phyloP scores from a whole-genome alignment of 2,888 invertebrate genomes.

The Tineola bisselliella region DNA sequence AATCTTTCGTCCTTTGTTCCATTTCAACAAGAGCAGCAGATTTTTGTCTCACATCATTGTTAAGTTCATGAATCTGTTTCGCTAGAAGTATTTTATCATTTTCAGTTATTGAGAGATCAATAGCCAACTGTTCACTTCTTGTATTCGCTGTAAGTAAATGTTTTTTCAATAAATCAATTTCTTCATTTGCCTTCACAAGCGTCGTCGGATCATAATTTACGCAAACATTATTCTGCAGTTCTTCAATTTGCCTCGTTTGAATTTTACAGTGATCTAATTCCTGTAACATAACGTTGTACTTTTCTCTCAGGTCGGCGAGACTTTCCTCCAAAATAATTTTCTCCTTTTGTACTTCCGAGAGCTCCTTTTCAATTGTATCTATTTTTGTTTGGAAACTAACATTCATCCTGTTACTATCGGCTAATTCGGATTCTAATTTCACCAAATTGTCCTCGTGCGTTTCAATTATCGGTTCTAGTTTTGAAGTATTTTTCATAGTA shows the following conservation, averaged over 20 bases:
- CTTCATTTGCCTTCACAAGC: constrained; percentile 31
- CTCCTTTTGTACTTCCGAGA: constrained; percentile 49
- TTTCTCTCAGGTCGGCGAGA: constrained; percentile 60
- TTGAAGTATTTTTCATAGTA: constrained; percentile 70
- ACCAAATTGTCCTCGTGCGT: constrained; percentile 75
- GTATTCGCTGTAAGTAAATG: constrained; percentile 40
- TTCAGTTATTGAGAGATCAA: constrained; percentile 60
- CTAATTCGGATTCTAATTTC: constrained; percentile 72
- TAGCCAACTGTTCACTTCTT: constrained; percentile 58
- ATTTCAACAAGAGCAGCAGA: constrained; percentile 30
- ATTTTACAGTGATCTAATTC: constrained; percentile 50
- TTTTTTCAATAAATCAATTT: constrained; percentile 51
- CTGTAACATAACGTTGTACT: constrained; percentile 60
- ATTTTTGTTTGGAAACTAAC: constrained; percentile 70
- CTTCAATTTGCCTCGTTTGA: constrained; percentile 55
- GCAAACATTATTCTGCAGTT: constrained; percentile 45
- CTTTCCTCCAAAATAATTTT: constrained; percentile 59
- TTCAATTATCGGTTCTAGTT: constrained; percentile 76
- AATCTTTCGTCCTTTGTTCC: constrained; percentile 37
- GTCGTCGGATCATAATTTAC: neutral
- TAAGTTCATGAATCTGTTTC: constrained; percentile 53
- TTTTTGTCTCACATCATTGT: constrained; percentile 35
- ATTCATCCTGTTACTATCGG: constrained; percentile 68
- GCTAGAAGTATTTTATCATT: constrained; percentile 60
- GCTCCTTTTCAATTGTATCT: constrained; percentile 63